Conservation (phyloP, 1,140 invertebrate species). For the Drosophila oshimai region DNA sequence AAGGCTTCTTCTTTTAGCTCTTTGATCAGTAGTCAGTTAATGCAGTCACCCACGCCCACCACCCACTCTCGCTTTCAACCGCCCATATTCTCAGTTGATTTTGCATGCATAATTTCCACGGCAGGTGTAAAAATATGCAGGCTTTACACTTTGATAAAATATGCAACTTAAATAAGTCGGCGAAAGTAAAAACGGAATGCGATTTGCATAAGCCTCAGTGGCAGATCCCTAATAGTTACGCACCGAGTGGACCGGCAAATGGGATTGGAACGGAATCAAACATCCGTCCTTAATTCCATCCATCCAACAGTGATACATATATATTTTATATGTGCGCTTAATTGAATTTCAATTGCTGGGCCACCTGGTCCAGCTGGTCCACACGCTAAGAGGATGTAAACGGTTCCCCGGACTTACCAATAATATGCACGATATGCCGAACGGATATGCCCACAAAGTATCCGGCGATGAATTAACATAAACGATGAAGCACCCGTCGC, state of each 20-base stretch:
- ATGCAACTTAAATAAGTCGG: conserved; percentile 50
- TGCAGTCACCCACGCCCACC: conserved; percentile 37
- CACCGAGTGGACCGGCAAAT: conserved; percentile 18
- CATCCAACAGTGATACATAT: neutral
- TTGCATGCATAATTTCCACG: conserved; percentile 71
- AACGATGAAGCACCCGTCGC: conserved; percentile 85
- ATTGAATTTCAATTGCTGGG: conserved; percentile 46
- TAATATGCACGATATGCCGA: conserved; percentile 84
- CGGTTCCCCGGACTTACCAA: conserved; percentile 83
- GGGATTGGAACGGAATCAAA: conserved; percentile 21
- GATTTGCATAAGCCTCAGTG: conserved; percentile 59
- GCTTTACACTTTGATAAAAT: conserved; percentile 70
- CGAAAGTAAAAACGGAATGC: conserved; percentile 15
- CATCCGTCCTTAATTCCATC: conserved; percentile 14
- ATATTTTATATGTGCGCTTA: conserved; percentile 17
- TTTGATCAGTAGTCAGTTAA: conserved; percentile 61
- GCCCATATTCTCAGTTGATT: conserved; percentile 43
- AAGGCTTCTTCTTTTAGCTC: conserved; percentile 48
- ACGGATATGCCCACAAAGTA: conserved; percentile 85
- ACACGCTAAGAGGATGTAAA: neutral
- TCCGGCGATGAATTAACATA: conserved; percentile 85
- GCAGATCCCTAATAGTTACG: conserved; percentile 53
- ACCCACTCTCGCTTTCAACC: conserved; percentile 9
- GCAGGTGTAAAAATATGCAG: conserved; percentile 70
- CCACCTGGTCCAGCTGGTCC: no score